Evolutionary conservation across 2,888 invertebrate species (phyloP), one percentile per base, ranked within the genome.

Genomic region (Epiblema foenella): DNA sequence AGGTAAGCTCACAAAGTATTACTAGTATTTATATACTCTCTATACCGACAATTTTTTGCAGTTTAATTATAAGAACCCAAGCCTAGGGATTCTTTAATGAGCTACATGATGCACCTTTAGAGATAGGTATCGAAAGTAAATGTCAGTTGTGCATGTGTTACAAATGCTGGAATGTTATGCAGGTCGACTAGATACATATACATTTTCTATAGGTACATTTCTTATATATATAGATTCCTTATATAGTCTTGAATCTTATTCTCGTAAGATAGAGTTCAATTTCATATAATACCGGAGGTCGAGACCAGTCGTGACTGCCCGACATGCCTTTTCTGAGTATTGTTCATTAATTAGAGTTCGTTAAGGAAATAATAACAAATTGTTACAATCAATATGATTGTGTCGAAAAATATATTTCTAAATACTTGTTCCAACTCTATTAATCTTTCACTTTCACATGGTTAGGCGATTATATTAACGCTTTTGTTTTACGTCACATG

Each of bases 251-350:
- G n/a, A 29, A 62, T 33, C 24, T 51, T 63, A 52, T 52, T 12
- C 15, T 33, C 2, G 15, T 52, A 5, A 18, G 0, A 52, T 52
- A 52, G 15, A 63, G 63, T 52, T 33, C 33, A 2, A 15, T 52
- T 51, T 37, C 8, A 37, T 9, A n/a, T 52, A 33, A 20, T 52
- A 49, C 37, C 10, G 7, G 3, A 51, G 15, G 15, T 37, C 63
- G 63, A 51, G 49, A 58, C 58, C 52, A 10, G 15, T 37, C 63
- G 63, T 62, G 49, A 58, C 58, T 63, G 33, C 10, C 10, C 37
- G 1, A 37, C 17, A n/a, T 12, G 62, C 33, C 18, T 62, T 33
- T 49, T 51, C 62, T 51, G 17, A 15, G 49, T 33, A 17, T 62
- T 5, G 49, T 51, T 62, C 51, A 33, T 62, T 62, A 17, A 18